A percentile compares a stretch with the other conserved stretches of the same genome.
phyloP scores from a whole-genome alignment of 92 coral and sea anemone species.

The Hydrozoanthus gracilis region DNA sequence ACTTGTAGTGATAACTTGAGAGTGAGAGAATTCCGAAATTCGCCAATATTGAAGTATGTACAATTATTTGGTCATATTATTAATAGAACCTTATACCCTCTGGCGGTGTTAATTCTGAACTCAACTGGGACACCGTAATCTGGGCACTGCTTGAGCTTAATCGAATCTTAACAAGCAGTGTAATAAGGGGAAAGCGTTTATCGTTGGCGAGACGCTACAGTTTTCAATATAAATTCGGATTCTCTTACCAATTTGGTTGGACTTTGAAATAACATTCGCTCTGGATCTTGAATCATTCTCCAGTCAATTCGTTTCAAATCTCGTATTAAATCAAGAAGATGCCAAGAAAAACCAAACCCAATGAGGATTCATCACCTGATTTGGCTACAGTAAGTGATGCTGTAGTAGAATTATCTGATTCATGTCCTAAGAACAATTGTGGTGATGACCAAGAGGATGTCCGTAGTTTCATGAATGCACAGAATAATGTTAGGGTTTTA shows the following conservation, averaged over 20 bases:
- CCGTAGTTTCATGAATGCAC: no score
- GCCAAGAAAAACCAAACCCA: neutral
- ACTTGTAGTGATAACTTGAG: neutral
- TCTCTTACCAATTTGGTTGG: no score
- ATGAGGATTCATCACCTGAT: neutral
- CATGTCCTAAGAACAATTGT: neutral
- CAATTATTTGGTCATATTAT: neutral
- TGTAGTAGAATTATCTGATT: neutral
- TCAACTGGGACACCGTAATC: neutral
- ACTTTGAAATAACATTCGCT: neutral
- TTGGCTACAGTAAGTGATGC: neutral
- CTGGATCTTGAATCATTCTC: neutral
- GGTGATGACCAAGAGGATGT: neutral
- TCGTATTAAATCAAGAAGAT: neutral
- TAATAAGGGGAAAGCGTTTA: neutral
- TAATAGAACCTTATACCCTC: slow-evolving; percentile 1
- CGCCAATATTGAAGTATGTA: neutral
- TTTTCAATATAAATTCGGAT: no score
- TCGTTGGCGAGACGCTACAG: neutral
- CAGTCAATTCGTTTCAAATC: no score
- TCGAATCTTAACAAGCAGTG: neutral
- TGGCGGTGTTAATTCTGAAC: neutral
- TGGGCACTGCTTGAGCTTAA: neutral
- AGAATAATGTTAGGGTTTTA: neutral
- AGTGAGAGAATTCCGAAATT: neutral